Base-by-base conservation (phyloP, 2,888 invertebrate species). In the Papilio demoleus region DNA sequence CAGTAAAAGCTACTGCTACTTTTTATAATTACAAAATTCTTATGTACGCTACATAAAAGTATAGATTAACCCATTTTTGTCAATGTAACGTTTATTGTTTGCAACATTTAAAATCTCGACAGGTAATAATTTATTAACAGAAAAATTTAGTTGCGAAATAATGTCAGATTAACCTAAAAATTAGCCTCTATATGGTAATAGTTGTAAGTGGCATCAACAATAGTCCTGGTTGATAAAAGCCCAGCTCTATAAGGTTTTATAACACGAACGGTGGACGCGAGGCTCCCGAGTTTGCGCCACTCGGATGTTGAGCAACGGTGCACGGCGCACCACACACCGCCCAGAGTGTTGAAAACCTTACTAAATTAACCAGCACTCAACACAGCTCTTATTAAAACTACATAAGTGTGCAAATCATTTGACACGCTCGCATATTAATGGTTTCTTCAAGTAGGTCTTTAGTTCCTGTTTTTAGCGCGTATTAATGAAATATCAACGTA, bases 201-300 rank as follows among this genome's bases (percentile, higher is more conserved):
- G 6, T 17, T 17, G 38, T 27, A 14, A 1, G 11, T n/a, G 6
- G 11, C 19, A 12, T 19, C 34, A 68, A 40, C 38, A 60, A n/a
- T n/a, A n/a, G n/a, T n/a, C n/a, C n/a, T n/a, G 56, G 50, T 70
- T 61, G 42, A 70, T 70, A 75, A 75, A 76, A 77, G 77, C 76
- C 74, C 74, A 79, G 77, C 77, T 79, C 67, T 76, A 78, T 78
- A 77, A 74, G 73, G 75, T 77, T 77, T 79, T 70, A 77, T 76
- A 78, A 78, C 75, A 75, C 63, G 70, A 42, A 78, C 77, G 80
- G 79, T 77, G 80, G 70, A 72, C 75, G 77, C 78, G 79, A 81
- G 78, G 80, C 74, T 72, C 65, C 70, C 67, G 71, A 66, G 73
- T 71, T 79, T 81, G 75, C 82, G 75, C 76, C 79, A 82, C 76